Evolutionary conservation across 2,797 vertebrate species (phyloP).

Genomic region (Moxostoma hubbsi): DNA sequence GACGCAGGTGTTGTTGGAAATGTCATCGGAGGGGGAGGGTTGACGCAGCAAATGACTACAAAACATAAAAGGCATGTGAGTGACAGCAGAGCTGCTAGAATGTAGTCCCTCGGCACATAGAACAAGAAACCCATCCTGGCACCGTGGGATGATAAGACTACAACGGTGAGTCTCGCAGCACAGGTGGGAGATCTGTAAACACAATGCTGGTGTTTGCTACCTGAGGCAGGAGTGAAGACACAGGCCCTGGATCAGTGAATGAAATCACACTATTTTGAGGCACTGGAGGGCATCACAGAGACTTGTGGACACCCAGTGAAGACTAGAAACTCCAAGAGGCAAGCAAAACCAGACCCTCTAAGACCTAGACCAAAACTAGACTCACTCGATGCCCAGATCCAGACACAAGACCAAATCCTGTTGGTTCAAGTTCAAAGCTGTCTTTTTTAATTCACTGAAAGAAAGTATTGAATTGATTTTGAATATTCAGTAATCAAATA

Average conservation of each 20-base stretch:
- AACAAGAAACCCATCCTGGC: conserved; percentile 38
- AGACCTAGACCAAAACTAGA: background rate
- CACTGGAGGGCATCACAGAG: background rate
- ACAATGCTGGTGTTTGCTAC: background rate
- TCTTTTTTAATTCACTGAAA: no score
- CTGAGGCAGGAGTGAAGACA: conserved; percentile 5
- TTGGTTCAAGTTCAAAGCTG: no score
- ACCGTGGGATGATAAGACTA: conserved; percentile 13
- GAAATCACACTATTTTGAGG: background rate
- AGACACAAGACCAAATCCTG: background rate
- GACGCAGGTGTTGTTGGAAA: conserved; percentile 68
- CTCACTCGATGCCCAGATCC: background rate
- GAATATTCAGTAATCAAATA: no score
- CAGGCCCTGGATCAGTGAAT: background rate
- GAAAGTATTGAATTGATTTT: no score
- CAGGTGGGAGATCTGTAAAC: conserved; percentile 35
- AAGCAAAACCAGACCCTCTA: background rate
- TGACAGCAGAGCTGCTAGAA: conserved; percentile 51
- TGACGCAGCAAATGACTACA: conserved; percentile 67
- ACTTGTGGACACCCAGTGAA: background rate
- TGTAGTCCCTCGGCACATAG: conserved; percentile 60
- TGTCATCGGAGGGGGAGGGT: conserved; percentile 50
- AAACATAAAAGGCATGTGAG: conserved; percentile 62
- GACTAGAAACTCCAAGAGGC: background rate
- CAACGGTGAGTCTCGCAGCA: conserved; percentile 2